phyloP scores from a whole-genome alignment of 2,797 vertebrate species.

The Rhynchonycteris naso region DNA sequence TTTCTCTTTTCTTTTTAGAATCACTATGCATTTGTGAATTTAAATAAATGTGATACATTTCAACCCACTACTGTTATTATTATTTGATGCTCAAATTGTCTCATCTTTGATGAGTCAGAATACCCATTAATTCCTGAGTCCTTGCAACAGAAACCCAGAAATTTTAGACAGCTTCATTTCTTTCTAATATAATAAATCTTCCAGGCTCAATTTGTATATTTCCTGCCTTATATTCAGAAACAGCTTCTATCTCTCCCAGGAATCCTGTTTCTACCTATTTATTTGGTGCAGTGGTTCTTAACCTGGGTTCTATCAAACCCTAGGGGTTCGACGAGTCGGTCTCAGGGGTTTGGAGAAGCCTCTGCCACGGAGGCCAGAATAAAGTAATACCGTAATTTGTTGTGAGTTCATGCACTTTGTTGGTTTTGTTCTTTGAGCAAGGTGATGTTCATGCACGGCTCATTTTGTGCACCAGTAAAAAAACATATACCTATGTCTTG shows the following conservation, averaged over 20 bases:
- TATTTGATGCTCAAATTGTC: slow-evolving; percentile 37
- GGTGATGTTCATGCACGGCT: too few species aligned
- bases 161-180: background rate
- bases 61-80: background rate
- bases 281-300: too few species aligned
- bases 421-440: too few species aligned
- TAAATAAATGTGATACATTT: slow-evolving; percentile 36
- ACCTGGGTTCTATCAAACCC: too few species aligned
- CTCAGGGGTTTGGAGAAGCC: too few species aligned
- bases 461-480: too few species aligned
- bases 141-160: background rate
- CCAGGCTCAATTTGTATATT: background rate
- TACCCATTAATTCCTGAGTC: background rate
- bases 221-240: background rate
- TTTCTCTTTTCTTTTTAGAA: slow-evolving; percentile 15
- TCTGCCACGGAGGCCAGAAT: too few species aligned
- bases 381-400: too few species aligned
- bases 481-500: too few species aligned
- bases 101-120: background rate
- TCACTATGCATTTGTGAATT: background rate
- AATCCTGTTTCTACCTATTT: background rate
- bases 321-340: too few species aligned
- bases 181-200: slow-evolving; percentile 32
- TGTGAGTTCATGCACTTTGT: too few species aligned
- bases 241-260: background rate